Percentiles rank a stretch among this genome's conserved stretches.
These are phyloP conservation scores for Cossypha dichroa DNA, from an alignment of 2,797 vertebrate genomes.

Conservation along the genomic window DNA sequence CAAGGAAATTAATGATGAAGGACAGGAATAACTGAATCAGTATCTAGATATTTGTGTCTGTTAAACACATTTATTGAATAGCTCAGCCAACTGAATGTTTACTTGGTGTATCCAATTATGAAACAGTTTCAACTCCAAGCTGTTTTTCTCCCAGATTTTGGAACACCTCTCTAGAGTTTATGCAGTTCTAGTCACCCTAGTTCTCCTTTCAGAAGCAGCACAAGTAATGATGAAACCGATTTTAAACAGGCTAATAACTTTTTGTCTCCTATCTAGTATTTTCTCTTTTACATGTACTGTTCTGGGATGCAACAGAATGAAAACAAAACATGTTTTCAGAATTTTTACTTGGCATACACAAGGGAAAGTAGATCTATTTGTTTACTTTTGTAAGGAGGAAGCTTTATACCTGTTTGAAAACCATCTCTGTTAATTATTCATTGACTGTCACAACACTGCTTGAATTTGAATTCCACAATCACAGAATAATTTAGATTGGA, in stretches of 20 bases:
- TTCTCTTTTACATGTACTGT: not conserved
- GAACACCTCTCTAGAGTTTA: not conserved
- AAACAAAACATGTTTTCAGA: not conserved
- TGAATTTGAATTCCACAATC: not conserved
- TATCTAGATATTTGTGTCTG: not conserved
- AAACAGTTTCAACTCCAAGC: not conserved
- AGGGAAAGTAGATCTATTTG: not conserved
- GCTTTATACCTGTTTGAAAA: not conserved
- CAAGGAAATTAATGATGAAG: not conserved
- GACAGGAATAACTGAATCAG: not conserved
- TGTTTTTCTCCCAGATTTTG: not conserved
- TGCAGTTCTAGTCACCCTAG: not conserved
- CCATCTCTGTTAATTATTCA: not conserved
- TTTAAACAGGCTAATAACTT: not conserved
- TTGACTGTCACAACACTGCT: not conserved
- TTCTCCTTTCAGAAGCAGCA: not conserved
- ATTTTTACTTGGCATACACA: not conserved
- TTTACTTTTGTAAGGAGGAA: not conserved
- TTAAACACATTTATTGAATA: not conserved
- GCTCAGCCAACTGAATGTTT: not conserved
- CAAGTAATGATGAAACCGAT: not conserved
- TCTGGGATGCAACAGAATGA: not conserved
- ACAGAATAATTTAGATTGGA: not conserved
- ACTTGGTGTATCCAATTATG: not conserved
- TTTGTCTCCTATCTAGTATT: not conserved